Base-by-base conservation (phyloP, 1,140 invertebrate species). In the Scaptodrosophila lebanonensis region DNA sequence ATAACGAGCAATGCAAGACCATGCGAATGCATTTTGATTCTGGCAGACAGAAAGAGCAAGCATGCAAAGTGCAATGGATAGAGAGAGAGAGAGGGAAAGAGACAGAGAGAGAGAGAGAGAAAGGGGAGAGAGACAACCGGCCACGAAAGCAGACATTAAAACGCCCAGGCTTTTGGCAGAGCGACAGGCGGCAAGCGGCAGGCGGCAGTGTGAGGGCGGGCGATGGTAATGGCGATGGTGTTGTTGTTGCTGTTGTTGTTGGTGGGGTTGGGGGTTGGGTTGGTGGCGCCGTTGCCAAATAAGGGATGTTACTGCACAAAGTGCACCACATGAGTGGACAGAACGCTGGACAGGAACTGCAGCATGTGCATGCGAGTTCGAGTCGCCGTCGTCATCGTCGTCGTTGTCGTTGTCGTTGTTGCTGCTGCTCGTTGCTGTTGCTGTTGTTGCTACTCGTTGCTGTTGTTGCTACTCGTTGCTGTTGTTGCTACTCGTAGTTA, bases 251-350 rank as follows among this genome's bases (percentile, higher is more conserved):
- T 63, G 52, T 53, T 36, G 63, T 44, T 45, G 48, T 25, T n/a
- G 25, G 8, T 18, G 50, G 4, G 15, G n/a, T 16, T 15, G 13
- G 13, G 29, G 54, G n/a, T 35, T n/a, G n/a, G n/a, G n/a, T n/a
- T n/a, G n/a, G n/a, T n/a, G 30, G 15, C 36, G 29, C 16, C 16
- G 15, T 56, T 15, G 52, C 45, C 58, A 65, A 64, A 77, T 77
- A 77, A 79, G 72, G 72, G 72, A 61, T 77, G 72, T 68, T 68
- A 68, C 72, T 76, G 51, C 48, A 57, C 53, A 60, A 77, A 68
- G 48, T 68, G 72, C 73, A 77, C 33, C 58, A 48, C 33, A 35
- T 62, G 47, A 38, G 40, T 40, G 52, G 29, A 39, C 36, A 22
- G 48, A 39, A 9, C 42, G 38, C 11, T 39, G 51, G 63, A 61